Conservation (phyloP, 2,888 invertebrate genomes). For the Laspeyria flexula region DNA sequence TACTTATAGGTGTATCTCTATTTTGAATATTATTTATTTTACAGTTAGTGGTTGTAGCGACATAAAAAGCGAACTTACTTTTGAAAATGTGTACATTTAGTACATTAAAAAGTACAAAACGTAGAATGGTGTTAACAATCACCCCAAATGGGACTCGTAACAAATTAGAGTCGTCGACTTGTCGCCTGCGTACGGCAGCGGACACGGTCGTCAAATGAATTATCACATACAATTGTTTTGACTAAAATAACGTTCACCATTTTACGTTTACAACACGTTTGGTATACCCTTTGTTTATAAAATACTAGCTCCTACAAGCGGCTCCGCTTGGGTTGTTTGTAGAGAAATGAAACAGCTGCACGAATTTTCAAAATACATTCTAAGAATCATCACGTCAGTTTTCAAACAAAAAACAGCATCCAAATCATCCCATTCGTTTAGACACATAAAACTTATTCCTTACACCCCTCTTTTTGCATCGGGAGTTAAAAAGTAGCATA, state of each 20-base stretch:
- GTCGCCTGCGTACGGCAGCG: constrained; percentile 36
- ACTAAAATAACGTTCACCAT: constrained; percentile 39
- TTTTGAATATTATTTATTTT: constrained; percentile 15
- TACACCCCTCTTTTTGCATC: no score
- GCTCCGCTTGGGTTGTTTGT: no score
- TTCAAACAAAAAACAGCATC: no score
- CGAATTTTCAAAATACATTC: neutral
- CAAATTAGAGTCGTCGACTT: constrained; percentile 45
- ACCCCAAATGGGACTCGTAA: constrained; percentile 36
- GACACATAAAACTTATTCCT: no score
- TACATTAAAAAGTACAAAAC: constrained; percentile 14
- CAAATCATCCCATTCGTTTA: no score
- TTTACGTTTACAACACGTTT: neutral
- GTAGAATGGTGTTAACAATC: constrained; percentile 35
- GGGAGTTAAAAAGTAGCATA: no score
- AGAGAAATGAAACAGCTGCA: no score
- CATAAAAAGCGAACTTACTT: neutral
- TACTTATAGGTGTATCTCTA: neutral
- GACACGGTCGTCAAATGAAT: constrained; percentile 57
- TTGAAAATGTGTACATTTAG: neutral
- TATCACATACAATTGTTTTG: constrained; percentile 50
- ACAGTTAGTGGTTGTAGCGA: neutral
- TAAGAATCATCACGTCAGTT: neutral
- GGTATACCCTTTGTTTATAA: neutral
- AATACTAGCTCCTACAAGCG: no score